These are phyloP conservation scores for Archivesica marissinica DNA, from an alignment of 1,140 invertebrate species.

Conservation along the genomic window DNA sequence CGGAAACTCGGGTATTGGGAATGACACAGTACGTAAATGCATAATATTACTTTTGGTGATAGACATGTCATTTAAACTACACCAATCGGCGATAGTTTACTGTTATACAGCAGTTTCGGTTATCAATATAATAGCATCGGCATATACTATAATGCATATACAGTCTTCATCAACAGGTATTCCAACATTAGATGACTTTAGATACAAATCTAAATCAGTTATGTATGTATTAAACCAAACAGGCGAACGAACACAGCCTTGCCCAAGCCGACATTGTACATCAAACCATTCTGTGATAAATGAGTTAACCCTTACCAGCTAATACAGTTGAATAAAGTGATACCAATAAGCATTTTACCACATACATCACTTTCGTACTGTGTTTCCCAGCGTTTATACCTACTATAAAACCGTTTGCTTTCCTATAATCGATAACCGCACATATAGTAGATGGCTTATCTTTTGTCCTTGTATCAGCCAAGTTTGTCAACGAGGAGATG, in stretches of 20 bases:
- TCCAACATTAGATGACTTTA: no score
- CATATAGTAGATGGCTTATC: not conserved
- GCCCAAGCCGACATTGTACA: not conserved
- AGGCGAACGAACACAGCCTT: constrained; percentile 16
- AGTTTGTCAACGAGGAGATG: no score
- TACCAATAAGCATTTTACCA: constrained; percentile 12
- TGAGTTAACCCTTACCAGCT: constrained; percentile 7
- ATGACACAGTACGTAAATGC: not conserved
- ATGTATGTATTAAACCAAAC: constrained; percentile 19
- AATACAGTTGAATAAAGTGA: not conserved
- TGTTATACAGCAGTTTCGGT: not conserved
- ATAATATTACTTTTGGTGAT: not conserved
- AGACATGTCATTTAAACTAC: no score
- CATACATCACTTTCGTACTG: not conserved
- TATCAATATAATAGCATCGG: constrained; percentile 13
- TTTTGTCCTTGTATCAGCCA: constrained; percentile 38
- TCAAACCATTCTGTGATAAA: no score
- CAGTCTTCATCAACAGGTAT: constrained; percentile 1
- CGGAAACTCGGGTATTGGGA: not conserved
- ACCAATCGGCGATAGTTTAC: no score
- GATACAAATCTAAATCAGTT: no score
- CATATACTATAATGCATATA: constrained; percentile 22
- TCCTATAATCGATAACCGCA: constrained; percentile 17
- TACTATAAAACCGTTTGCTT: constrained; percentile 27
- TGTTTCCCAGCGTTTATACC: constrained; percentile 3